These are phyloP conservation scores for Nothoprocta pentlandii DNA, from an alignment of 2,113 vertebrate species.

Conservation along the genomic window DNA sequence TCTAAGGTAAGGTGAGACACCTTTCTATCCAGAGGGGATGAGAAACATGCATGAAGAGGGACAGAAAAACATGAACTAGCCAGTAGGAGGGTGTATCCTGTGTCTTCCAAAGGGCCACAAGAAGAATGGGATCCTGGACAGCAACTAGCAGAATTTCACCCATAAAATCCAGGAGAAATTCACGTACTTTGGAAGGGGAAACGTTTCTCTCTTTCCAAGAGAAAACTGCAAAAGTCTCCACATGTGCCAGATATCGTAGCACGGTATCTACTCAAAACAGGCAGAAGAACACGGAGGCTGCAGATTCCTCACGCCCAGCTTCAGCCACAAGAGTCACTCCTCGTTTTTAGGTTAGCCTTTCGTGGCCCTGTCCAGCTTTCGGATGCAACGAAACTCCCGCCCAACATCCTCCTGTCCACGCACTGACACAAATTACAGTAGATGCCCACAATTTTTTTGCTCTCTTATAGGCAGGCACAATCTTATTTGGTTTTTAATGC, in stretches of 20 bases:
- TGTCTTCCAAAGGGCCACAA: background rate
- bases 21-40: background rate
- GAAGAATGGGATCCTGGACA: background rate
- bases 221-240: background rate
- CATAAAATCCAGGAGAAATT: background rate
- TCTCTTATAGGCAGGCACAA: background rate
- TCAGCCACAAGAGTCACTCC: background rate
- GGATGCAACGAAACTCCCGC: background rate
- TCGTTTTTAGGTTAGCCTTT: background rate
- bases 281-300: background rate
- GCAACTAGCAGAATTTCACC: background rate
- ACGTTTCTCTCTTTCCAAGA: background rate
- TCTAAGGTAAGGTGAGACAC: background rate
- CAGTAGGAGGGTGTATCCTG: background rate
- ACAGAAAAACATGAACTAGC: background rate
- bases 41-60: background rate
- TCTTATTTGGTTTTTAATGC: background rate
- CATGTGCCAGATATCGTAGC: background rate
- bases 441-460: background rate
- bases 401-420: background rate
- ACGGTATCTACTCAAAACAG: background rate
- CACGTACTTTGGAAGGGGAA: background rate
- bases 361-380: background rate
- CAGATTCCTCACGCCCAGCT: background rate
- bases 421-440: too few species aligned